These are phyloP conservation scores for Drosophila rhopaloa DNA, from an alignment of 1,140 invertebrate species.

Conservation along the genomic window DNA sequence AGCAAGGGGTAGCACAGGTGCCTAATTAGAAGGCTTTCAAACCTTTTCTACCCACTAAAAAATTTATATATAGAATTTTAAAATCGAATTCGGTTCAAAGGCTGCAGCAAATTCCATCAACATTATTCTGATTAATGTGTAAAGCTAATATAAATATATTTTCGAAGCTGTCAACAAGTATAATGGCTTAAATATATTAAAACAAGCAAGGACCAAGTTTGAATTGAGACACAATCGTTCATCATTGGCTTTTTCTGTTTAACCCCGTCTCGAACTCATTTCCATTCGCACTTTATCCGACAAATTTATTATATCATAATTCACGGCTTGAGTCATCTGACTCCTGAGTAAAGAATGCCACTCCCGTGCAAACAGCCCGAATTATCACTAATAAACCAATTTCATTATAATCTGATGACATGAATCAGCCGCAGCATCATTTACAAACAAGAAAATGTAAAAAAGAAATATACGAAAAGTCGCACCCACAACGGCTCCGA, in stretches of 20 bases:
- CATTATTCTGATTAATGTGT: no score
- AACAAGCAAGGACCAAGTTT: neutral
- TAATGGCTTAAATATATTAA: no score
- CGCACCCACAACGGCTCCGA: constrained; percentile 37
- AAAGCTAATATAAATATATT: no score
- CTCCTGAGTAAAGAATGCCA: constrained; percentile 21
- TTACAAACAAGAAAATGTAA: constrained; percentile 46
- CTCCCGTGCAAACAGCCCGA: constrained; percentile 52
- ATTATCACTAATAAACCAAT: constrained; percentile 79
- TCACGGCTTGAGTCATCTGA: constrained; percentile 52
- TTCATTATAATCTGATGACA: constrained; percentile 71
- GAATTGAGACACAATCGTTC: neutral
- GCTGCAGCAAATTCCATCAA: no score
- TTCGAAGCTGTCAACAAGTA: neutral
- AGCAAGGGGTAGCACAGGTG: constrained; percentile 40
- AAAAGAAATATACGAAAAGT: constrained; percentile 22
- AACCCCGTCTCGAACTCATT: constrained; percentile 31
- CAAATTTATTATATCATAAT: constrained; percentile 70
- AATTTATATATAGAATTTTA: no score
- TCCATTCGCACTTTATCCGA: constrained; percentile 44
- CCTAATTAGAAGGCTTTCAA: constrained; percentile 48
- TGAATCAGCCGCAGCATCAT: constrained; percentile 64
- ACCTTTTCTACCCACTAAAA: neutral
- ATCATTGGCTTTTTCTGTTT: constrained; percentile 2
- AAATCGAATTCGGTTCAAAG: no score